phyloP scores from a whole-genome alignment of 2,113 vertebrate species.

The Pollimyrus isidori region DNA sequence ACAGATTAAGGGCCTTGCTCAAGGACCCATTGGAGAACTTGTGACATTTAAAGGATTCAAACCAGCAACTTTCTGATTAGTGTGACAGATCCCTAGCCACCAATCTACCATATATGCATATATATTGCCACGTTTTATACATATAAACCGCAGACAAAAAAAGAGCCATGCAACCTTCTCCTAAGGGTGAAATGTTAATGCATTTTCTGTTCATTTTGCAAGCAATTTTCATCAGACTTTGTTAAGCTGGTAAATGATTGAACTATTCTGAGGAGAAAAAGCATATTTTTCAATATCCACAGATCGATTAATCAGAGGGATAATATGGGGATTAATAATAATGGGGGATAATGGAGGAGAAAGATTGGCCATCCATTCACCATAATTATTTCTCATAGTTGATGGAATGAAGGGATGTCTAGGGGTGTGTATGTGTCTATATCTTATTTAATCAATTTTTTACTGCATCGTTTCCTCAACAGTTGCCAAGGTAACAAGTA shows the following conservation, averaged over 20 bases:
- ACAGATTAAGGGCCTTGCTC: too few species aligned
- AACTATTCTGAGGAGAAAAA: slow-evolving; percentile 4
- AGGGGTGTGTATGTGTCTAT: neutral
- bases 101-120: too few species aligned
- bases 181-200: neutral
- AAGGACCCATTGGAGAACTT: too few species aligned
- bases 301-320: slow-evolving; percentile 14
- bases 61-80: too few species aligned
- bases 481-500: neutral
- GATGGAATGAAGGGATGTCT: neutral
- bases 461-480: neutral
- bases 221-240: neutral
- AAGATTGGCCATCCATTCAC: neutral
- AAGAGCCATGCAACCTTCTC: neutral
- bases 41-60: too few species aligned
- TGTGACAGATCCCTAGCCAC: too few species aligned
- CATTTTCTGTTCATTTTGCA: neutral
- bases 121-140: neutral
- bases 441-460: neutral
- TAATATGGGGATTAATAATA: slow-evolving; percentile 4
- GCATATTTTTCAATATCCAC: neutral
- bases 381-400: neutral
- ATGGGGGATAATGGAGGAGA: neutral
- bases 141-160: neutral
- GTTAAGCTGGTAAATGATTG: neutral